phyloP scores from a whole-genome alignment of 2,797 vertebrate species.

The Mus spretus region DNA sequence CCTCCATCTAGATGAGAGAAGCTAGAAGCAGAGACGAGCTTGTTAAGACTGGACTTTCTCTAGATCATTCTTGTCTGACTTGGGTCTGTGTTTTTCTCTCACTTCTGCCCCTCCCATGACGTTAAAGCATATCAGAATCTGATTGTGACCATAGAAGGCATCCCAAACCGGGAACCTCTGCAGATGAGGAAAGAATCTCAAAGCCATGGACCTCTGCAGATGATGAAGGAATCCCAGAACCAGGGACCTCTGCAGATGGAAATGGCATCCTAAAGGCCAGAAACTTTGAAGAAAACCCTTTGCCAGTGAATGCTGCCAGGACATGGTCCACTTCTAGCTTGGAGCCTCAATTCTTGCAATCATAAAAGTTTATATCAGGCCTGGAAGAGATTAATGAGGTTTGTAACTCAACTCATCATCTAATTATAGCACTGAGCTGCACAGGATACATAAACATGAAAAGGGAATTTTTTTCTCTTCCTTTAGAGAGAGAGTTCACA shows the following conservation, averaged over 20 bases:
- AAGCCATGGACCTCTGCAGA: neutral
- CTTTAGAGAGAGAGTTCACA: neutral
- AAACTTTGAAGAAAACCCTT: neutral
- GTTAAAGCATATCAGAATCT: neutral
- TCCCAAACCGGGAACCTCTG: neutral
- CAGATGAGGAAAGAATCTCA: neutral
- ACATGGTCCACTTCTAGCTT: neutral
- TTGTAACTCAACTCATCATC: conserved; percentile 26
- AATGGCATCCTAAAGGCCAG: neutral
- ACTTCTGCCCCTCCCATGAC: neutral
- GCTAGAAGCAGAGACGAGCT: neutral
- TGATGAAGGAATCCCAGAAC: neutral
- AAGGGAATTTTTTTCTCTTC: neutral
- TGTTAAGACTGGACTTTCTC: conserved; percentile 28
- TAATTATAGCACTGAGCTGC: conserved; percentile 22
- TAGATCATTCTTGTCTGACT: neutral
- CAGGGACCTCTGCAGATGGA: neutral
- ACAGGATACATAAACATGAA: neutral
- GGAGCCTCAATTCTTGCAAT: conserved; percentile 6
- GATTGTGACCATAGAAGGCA: neutral
- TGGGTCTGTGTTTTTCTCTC: neutral
- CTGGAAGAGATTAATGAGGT: conserved; percentile 54
- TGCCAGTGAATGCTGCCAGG: neutral
- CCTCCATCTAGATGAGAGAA: neutral
- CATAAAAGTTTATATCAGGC: conserved; percentile 18